These are phyloP conservation scores for Drosophila malerkotliana DNA, from an alignment of 1,140 invertebrate genomes.

Conservation along the genomic window DNA sequence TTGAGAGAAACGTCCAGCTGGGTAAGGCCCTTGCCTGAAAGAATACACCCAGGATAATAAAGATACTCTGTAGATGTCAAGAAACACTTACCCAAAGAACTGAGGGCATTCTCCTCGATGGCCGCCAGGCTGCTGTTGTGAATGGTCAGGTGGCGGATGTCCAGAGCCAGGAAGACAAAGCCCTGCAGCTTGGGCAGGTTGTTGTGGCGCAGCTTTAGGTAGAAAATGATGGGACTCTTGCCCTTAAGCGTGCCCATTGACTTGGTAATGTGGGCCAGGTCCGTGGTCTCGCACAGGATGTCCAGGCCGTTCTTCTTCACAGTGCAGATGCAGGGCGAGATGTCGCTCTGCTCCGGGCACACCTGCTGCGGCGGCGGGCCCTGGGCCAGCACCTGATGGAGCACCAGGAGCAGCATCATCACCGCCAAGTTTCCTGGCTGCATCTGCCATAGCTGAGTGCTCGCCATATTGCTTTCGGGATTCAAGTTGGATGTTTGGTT, in stretches of 20 bases:
- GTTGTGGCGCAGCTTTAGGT: slow-evolving; percentile 93
- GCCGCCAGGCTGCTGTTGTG: slow-evolving; percentile 93
- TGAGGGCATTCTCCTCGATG: slow-evolving; percentile 93
- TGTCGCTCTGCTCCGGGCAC: slow-evolving; percentile 89
- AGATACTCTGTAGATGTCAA: background rate
- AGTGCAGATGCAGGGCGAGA: slow-evolving; percentile 91
- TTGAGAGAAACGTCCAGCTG: slow-evolving; percentile 93
- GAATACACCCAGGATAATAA: background rate
- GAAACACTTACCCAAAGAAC: slow-evolving; percentile 89
- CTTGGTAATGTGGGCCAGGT: slow-evolving; percentile 88
- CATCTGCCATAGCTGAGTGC: slow-evolving; percentile 2
- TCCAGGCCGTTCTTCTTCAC: slow-evolving; percentile 94
- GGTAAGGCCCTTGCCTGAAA: slow-evolving; percentile 90
- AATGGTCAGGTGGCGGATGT: slow-evolving; percentile 93
- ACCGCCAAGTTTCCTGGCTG: slow-evolving; percentile 17
- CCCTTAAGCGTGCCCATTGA: slow-evolving; percentile 91
- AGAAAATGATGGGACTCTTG: slow-evolving; percentile 91
- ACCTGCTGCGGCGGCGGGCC: slow-evolving; percentile 85
- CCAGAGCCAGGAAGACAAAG: slow-evolving; percentile 93
- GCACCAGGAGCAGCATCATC: slow-evolving; percentile 20
- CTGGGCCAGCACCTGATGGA: slow-evolving; percentile 43
- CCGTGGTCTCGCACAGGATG: slow-evolving; percentile 93
- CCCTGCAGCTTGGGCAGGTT: slow-evolving; percentile 92
- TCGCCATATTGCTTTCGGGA: slow-evolving; percentile 21
- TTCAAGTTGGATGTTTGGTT: background rate